phyloP scores from a whole-genome alignment of 2,113 vertebrate species.

The Gadus chalcogrammus region DNA sequence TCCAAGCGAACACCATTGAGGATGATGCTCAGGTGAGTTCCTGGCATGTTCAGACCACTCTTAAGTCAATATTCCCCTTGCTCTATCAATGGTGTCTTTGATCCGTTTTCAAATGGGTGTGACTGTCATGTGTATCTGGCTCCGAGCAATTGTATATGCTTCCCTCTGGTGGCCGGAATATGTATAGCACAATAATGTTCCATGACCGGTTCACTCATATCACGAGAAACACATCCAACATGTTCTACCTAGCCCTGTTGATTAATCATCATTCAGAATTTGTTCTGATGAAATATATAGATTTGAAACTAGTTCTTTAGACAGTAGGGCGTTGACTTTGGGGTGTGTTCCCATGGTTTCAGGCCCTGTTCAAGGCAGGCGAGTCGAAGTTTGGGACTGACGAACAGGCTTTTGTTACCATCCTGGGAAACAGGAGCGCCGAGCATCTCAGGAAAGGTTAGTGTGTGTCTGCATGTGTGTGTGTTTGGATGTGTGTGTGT shows the following conservation, averaged over 20 bases:
- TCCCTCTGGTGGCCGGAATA: too few relatives aligned
- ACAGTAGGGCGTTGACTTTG: too few relatives aligned
- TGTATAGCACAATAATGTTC: too few relatives aligned
- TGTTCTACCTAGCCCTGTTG: too few relatives aligned
- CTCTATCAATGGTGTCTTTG: slow-evolving; percentile 33
- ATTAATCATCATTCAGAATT: too few relatives aligned
- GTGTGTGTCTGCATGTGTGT: slow-evolving; percentile 20
- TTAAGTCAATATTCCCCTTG: neutral
- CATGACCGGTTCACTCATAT: too few relatives aligned
- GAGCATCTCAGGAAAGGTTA: slow-evolving; percentile 86
- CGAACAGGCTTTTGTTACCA: slow-evolving; percentile 90
- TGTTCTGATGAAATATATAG: too few relatives aligned
- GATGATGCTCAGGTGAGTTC: slow-evolving; percentile 86
- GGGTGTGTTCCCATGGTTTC: slow-evolving; percentile 5
- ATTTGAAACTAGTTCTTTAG: too few relatives aligned
- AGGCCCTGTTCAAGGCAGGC: slow-evolving; percentile 90
- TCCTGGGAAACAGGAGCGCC: slow-evolving; percentile 87
- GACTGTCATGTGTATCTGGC: slow-evolving; percentile 36
- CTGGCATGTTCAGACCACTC: neutral
- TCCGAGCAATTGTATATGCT: too few relatives aligned
- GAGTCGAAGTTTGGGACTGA: slow-evolving; percentile 93
- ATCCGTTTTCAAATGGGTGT: slow-evolving; percentile 11
- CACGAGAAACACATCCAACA: too few relatives aligned
- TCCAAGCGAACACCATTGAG: slow-evolving; percentile 78
- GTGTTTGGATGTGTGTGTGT: too few relatives aligned